These are phyloP conservation scores for Platichthys flesus DNA, from an alignment of 2,113 vertebrate genomes.

Conservation along the genomic window DNA sequence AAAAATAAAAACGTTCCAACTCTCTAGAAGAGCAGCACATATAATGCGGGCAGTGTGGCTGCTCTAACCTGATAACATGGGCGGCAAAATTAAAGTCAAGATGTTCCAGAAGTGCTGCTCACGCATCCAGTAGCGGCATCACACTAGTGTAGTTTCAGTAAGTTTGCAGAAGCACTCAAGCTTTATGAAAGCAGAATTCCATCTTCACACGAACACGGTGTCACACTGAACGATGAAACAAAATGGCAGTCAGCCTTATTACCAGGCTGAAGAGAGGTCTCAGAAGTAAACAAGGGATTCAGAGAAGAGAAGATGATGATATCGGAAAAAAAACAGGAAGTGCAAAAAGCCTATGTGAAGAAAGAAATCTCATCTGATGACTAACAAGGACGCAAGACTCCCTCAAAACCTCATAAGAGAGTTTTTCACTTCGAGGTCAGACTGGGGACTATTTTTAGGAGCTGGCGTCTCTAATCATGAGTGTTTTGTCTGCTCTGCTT, in stretches of 20 bases:
- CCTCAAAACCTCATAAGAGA: not conserved
- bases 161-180: not conserved
- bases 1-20: too few species aligned
- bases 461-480: constrained; percentile 25
- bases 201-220: not conserved
- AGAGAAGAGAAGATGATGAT: too few species aligned
- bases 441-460: constrained; percentile 47
- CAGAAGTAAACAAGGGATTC: too few species aligned
- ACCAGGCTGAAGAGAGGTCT: too few species aligned
- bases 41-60: too few species aligned
- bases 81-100: too few species aligned
- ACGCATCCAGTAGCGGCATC: too few species aligned
- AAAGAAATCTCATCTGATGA: not conserved
- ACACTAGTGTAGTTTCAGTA: not conserved
- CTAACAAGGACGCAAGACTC: not conserved
- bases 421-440: constrained; percentile 36
- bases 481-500: constrained; percentile 27
- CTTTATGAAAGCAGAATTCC: not conserved
- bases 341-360: too few species aligned
- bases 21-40: too few species aligned
- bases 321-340: not conserved
- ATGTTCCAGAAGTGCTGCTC: too few species aligned
- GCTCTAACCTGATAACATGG: too few species aligned
- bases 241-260: not conserved
- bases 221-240: too few species aligned